Percentiles rank a stretch among this genome's conserved stretches.
Evolutionary conservation across 1,140 invertebrate genomes (phyloP).

Genomic region (Micrasema longulum): DNA sequence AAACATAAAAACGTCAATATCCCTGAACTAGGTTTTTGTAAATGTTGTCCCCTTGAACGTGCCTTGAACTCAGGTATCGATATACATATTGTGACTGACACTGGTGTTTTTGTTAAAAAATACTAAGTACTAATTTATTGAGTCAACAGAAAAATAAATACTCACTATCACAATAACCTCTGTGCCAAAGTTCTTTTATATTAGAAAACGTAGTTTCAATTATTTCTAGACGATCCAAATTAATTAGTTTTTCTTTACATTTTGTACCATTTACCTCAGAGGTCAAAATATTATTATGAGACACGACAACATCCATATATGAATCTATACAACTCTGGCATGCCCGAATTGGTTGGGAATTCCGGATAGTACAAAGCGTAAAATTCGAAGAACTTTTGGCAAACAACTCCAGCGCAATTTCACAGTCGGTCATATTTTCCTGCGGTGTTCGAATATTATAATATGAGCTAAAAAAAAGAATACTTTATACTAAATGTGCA

Average conservation of each 20-base stretch:
- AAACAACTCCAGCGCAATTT: conserved; percentile 60
- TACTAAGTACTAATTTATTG: no score
- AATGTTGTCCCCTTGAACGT: no score
- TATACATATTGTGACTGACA: no score
- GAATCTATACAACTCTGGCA: conserved; percentile 68
- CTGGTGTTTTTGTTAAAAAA: no score
- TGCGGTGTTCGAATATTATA: conserved; percentile 24
- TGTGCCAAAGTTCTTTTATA: conserved; percentile 66
- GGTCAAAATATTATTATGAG: conserved; percentile 64
- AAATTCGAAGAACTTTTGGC: conserved; percentile 65
- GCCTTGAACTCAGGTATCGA: no score
- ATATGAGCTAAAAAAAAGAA: conserved; percentile 39
- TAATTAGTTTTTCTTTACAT: conserved; percentile 67
- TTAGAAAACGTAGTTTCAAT: conserved; percentile 66
- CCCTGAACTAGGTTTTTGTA: no score
- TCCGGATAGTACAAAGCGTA: conserved; percentile 66
- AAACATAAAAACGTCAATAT: no score
- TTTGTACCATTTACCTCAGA: conserved; percentile 64
- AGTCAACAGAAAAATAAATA: conserved; percentile 42
- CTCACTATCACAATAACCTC: conserved; percentile 70
- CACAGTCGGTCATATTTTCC: conserved; percentile 55
- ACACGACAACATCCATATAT: conserved; percentile 65
- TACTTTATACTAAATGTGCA: background rate
- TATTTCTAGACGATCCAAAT: conserved; percentile 69
- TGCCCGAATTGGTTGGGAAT: conserved; percentile 68